Percentiles rank a stretch among this genome's conserved stretches.
Evolutionary conservation across 2,797 vertebrate genomes (phyloP).

Genomic region (Coreius guichenoti): DNA sequence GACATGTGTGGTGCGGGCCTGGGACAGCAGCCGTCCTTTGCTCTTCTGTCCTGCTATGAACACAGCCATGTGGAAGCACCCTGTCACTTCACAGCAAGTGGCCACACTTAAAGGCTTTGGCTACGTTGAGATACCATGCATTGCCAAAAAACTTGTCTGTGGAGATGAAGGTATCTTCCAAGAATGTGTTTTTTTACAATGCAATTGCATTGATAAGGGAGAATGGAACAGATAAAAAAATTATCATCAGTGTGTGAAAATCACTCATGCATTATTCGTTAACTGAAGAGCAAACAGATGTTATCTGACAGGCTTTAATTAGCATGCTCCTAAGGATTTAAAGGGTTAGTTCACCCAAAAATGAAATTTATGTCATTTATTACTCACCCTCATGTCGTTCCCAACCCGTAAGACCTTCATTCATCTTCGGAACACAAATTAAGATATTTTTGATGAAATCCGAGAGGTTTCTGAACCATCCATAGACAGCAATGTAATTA

Average conservation of each 20-base stretch:
- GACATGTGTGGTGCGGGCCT: slow-evolving; percentile 94
- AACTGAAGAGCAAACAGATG: slow-evolving; percentile 9
- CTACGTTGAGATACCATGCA: slow-evolving; percentile 91
- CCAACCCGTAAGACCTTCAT: too few relatives aligned
- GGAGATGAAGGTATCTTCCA: slow-evolving; percentile 91
- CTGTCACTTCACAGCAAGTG: slow-evolving; percentile 88
- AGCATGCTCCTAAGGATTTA: neutral
- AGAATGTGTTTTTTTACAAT: neutral
- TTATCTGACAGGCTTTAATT: neutral
- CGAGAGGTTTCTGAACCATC: too few relatives aligned
- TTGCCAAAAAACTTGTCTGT: slow-evolving; percentile 91
- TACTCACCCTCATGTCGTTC: too few relatives aligned
- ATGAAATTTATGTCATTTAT: too few relatives aligned
- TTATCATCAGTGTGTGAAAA: neutral
- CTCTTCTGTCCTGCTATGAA: slow-evolving; percentile 99
- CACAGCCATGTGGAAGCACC: slow-evolving; percentile 97
- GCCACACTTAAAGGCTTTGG: slow-evolving; percentile 86
- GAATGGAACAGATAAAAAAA: slow-evolving; percentile 10
- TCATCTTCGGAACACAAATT: too few relatives aligned
- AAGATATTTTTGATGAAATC: too few relatives aligned
- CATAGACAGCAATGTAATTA: too few relatives aligned
- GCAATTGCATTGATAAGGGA: slow-evolving; percentile 4
- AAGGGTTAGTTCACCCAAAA: too few relatives aligned
- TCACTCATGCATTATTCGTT: slow-evolving; percentile 5
- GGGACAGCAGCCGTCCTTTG: slow-evolving; percentile 89